Evolutionary conservation across 1,140 invertebrate species (phyloP).

Genomic region (Apis florea): DNA sequence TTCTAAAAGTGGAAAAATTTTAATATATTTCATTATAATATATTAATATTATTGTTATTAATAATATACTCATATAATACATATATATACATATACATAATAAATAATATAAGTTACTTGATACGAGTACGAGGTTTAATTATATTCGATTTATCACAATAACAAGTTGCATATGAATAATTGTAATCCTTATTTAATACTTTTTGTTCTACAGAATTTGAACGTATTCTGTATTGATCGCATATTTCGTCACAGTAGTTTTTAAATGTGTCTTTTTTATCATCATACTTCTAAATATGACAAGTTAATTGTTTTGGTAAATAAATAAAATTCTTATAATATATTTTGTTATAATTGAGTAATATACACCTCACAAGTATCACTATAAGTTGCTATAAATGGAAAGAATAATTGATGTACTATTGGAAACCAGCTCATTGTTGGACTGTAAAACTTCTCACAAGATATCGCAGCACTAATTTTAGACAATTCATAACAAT

Average conservation of each 20-base stretch:
- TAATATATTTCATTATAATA: neutral
- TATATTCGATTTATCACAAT: neutral
- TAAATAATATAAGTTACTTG: slow-evolving; percentile 13
- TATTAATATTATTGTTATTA: neutral
- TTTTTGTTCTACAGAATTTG: neutral
- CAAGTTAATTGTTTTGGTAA: neutral
- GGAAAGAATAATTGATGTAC: slow-evolving; percentile 52
- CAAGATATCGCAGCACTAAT: slow-evolving; percentile 55
- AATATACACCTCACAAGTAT: slow-evolving; percentile 41
- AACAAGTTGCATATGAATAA: slow-evolving; percentile 3
- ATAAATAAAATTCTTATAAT: neutral
- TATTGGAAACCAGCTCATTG: slow-evolving; percentile 49
- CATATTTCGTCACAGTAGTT: neutral
- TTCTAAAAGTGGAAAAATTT: neutral
- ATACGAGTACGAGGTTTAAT: neutral
- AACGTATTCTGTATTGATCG: neutral
- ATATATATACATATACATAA: too few relatives aligned
- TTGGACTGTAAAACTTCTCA: slow-evolving; percentile 51
- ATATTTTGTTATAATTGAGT: neutral
- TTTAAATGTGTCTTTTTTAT: neutral
- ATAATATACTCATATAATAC: too few relatives aligned
- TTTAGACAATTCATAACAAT: slow-evolving; percentile 57
- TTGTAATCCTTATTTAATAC: neutral
- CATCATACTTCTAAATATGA: neutral
- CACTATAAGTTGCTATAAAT: slow-evolving; percentile 14